Percentiles rank a stretch among this genome's conserved stretches.
These are phyloP conservation scores for Palythoa caribaeorum DNA, from an alignment of 92 coral and sea anemone genomes.

Conservation along the genomic window DNA sequence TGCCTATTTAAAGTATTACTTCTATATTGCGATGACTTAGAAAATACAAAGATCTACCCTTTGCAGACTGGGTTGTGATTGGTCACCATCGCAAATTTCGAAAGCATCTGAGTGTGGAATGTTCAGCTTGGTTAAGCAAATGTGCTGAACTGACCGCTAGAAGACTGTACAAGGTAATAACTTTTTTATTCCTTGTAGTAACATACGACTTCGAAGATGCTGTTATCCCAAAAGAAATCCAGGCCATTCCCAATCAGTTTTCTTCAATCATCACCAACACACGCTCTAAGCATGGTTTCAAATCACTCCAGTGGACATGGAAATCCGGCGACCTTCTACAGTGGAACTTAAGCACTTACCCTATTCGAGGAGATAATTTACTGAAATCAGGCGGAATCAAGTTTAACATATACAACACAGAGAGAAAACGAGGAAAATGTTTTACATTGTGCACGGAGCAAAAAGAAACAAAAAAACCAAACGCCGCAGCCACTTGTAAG, in stretches of 20 bases:
- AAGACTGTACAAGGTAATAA: background rate
- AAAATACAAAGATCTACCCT: too few relatives aligned
- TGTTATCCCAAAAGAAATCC: conserved; percentile 1
- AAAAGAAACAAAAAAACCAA: conserved; percentile 13
- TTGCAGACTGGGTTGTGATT: too few relatives aligned
- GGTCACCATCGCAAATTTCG: background rate
- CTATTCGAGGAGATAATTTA: conserved; percentile 11
- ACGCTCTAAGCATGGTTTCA: conserved; percentile 19
- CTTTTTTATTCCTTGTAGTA: background rate
- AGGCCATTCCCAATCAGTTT: background rate
- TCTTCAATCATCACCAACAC: background rate
- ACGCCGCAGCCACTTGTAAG: conserved; percentile 18
- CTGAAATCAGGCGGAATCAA: conserved; percentile 20
- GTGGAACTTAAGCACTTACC: background rate
- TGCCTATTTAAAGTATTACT: too few relatives aligned
- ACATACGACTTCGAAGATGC: conserved; percentile 26
- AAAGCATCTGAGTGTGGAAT: background rate
- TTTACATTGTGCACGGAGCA: conserved; percentile 11
- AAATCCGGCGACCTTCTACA: conserved; percentile 11
- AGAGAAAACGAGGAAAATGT: conserved; percentile 22
- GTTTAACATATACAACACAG: conserved; percentile 26
- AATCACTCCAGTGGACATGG: conserved; percentile 21
- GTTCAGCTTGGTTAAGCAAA: background rate
- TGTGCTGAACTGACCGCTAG: too few relatives aligned
- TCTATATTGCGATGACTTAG: too few relatives aligned